Conservation (phyloP, 2,797 vertebrate genomes). For the Acanthornis magna region DNA sequence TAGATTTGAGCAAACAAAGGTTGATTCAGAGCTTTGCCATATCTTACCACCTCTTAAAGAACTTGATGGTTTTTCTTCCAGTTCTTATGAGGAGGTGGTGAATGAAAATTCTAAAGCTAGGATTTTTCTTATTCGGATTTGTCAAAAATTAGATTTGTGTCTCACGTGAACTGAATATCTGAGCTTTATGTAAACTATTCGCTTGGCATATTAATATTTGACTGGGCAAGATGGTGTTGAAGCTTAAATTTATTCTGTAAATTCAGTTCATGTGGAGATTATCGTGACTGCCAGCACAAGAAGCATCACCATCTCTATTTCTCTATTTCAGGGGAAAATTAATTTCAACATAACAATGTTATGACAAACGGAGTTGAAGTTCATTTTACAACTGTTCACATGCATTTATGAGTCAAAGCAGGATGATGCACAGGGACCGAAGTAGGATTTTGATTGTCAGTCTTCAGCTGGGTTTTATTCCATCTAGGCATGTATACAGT, state of each 20-base stretch:
- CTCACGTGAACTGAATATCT: neutral
- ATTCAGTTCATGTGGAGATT: neutral
- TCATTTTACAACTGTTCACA: neutral
- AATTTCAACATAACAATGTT: neutral
- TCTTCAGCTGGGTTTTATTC: neutral
- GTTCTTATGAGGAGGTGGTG: neutral
- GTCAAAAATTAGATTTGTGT: neutral
- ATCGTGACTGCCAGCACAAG: neutral
- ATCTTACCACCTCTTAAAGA: neutral
- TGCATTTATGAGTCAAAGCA: neutral
- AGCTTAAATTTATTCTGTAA: neutral
- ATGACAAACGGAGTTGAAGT: neutral
- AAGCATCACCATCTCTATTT: neutral
- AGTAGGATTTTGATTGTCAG: neutral
- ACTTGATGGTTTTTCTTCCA: neutral
- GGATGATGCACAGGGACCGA: neutral
- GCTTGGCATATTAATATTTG: neutral
- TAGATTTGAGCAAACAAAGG: neutral
- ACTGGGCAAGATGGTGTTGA: neutral
- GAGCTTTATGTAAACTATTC: neutral
- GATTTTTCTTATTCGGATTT: neutral
- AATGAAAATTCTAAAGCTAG: neutral
- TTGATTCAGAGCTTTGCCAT: neutral
- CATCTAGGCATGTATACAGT: neutral
- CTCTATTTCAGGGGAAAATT: neutral